Evolutionary conservation across 2,888 invertebrate genomes (phyloP), one percentile per base, ranked within the genome.

Genomic region (Trissoscelio sp.): DNA sequence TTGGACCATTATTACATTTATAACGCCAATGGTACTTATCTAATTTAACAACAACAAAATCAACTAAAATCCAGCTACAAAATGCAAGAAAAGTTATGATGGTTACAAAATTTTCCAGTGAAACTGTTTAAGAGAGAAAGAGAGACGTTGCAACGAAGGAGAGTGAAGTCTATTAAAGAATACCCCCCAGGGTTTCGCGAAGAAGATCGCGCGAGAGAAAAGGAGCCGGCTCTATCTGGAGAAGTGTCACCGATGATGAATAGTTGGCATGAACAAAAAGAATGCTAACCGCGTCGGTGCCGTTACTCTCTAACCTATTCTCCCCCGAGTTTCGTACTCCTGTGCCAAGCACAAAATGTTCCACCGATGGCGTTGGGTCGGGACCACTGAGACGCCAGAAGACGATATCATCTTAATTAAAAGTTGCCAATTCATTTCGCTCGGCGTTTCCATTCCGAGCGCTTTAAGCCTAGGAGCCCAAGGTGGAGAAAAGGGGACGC

Each of bases 191-290:
- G 89, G 89, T 87, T 85, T 86, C 83, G 83, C 82, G 83, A 80
- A 64, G 48, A 46, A 66, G 57, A 67, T 67, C 77, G 77, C 69
- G 81, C 73, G 58, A 69, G 73, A 79, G 86, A 84, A 85, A 85
- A 85, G 82, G 83, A 82, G 84, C 77, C 85, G 86, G 86, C 88
- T 90, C 90, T 91, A 91, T 91, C 91, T 91, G 87, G 88, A 87
- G 86, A 90, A 90, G 88, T 91, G 91, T 91, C 91, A 91, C 89
- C 89, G 90, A 90, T 91, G 91, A 91, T 91, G 91, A 91, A 91
- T 91, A 90, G 91, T 91, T 91, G 90, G 89, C 89, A 90, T 87
- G 91, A 90, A 91, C 90, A 91, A 91, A 91, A 91, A 91, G 90
- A 91, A 90, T 88, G 89, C 87, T 88, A 90, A 90, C 89, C 88